A percentile compares a stretch with the other conserved stretches of the same genome.
phyloP scores from a whole-genome alignment of 92 coral and sea anemone species.

The Phenganax subtilis region DNA sequence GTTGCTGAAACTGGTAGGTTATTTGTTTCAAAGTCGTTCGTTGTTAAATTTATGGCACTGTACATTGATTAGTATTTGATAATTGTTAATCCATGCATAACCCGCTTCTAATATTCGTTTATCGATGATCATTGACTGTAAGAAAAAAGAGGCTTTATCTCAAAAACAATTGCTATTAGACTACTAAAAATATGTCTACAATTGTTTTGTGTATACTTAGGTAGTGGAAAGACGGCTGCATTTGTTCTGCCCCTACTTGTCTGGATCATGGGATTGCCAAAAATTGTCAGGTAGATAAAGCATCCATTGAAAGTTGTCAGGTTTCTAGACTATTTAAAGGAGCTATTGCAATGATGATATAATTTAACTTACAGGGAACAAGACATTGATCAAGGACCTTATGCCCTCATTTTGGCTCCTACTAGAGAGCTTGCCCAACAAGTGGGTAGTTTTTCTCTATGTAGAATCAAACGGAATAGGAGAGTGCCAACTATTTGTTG shows the following conservation, averaged over 20 bases:
- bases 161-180: neutral
- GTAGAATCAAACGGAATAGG: neutral
- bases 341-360: neutral
- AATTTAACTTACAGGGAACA: conserved; percentile 53
- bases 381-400: conserved; percentile 95
- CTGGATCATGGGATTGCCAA: conserved; percentile 96
- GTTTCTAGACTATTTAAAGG: neutral
- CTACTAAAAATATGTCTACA: neutral
- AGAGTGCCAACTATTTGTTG: neutral
- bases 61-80: too few species aligned
- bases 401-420: conserved; percentile 91
- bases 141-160: neutral
- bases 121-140: too few species aligned
- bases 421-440: conserved; percentile 96
- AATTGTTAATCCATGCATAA: too few species aligned
- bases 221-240: conserved; percentile 99
- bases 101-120: too few species aligned
- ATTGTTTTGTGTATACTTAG: conserved; percentile 39
- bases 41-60: too few species aligned
- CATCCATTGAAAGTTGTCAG: neutral
- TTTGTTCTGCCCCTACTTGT: conserved; percentile 84
- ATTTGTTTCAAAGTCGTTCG: neutral
- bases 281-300: conserved; percentile 61
- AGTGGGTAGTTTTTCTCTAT: conserved; percentile 36
- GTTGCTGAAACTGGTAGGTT: conserved; percentile 93